Evolutionary conservation across 2,113 vertebrate species (phyloP), one percentile per base, ranked within the genome.

Genomic region (Psittacara wagleri): DNA sequence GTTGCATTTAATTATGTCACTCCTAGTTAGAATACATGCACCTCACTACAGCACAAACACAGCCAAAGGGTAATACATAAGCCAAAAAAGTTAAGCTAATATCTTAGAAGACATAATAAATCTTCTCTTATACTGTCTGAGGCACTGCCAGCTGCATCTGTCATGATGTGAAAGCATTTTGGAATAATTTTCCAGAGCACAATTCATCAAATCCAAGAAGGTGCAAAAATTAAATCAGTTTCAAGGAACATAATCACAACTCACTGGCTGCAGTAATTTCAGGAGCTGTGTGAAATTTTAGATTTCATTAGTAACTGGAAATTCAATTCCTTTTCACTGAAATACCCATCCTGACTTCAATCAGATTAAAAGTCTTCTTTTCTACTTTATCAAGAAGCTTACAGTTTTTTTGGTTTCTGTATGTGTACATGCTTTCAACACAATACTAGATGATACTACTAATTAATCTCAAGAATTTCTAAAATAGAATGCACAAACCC

Each of bases 141-240:
- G 43, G 31, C 62, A 66, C 35, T 54, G 83, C 74, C 61, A 82
- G 44, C n/a, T 87, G 44, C 82, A 90, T 89, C 48, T 92, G 70
- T 83, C 86, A 54, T 4, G 19, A 90, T 2, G 0, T 88, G 73
- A 92, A 89, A 62, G 77, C 52, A 69, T 84, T 82, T 48, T 92
- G 35, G 44, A 95, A 91, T 74, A 1, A 90, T 84, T 90, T 94
- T 88, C 48, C n/a, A 33, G 14, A 70, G n/a, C 33, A 68, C 29
- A 93, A 92, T 64, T 80, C 59, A 94, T 81, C 75, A 93, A 29
- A 88, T 72, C 64, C 80, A 93, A 76, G 89, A 80, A 85, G 52
- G 55, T 85, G 46, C 64, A 91, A 96, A 96, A 94, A 72, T 62
- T 62, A 68, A 43, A 95, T 89, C 43, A 61, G 6, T 75, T 62